Percentiles rank a stretch among this genome's conserved stretches.
Evolutionary conservation across 2,113 vertebrate species (phyloP).

Genomic region (Prolemur simus): DNA sequence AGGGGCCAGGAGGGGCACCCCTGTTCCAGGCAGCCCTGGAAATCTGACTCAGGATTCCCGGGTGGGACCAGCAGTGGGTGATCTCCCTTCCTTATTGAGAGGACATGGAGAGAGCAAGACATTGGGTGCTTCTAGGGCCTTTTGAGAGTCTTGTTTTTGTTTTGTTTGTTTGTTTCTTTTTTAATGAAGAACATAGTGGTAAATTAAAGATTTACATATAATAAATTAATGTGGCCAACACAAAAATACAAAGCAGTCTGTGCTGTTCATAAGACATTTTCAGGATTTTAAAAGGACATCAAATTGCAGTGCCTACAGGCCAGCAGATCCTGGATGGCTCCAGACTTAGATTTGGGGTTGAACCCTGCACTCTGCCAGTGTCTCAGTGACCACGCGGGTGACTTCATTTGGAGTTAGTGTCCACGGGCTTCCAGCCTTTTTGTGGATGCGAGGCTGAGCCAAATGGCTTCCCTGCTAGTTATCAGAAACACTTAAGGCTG

Average conservation of each 20-base stretch:
- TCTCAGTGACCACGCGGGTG: neutral
- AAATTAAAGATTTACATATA: neutral
- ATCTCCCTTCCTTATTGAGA: neutral
- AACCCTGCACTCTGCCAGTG: neutral
- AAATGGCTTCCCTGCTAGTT: neutral
- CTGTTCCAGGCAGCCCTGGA: neutral
- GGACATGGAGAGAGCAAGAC: neutral
- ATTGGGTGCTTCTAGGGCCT: neutral
- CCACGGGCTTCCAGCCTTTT: neutral
- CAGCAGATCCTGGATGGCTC: neutral
- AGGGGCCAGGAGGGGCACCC: neutral
- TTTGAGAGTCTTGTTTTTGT: neutral
- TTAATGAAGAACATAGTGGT: neutral
- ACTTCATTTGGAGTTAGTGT: neutral
- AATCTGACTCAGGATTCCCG: neutral
- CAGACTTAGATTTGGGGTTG: neutral
- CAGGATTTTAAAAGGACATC: conserved; percentile 2
- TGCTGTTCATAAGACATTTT: neutral
- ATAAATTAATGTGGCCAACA: neutral
- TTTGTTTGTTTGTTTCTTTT: neutral
- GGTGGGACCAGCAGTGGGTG: neutral
- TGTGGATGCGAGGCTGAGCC: neutral
- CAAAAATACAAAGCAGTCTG: neutral
- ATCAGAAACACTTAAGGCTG: neutral
- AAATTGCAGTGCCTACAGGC: neutral